Conservation (phyloP, 2,113 vertebrate genomes). For the Syrrhaptes paradoxus region DNA sequence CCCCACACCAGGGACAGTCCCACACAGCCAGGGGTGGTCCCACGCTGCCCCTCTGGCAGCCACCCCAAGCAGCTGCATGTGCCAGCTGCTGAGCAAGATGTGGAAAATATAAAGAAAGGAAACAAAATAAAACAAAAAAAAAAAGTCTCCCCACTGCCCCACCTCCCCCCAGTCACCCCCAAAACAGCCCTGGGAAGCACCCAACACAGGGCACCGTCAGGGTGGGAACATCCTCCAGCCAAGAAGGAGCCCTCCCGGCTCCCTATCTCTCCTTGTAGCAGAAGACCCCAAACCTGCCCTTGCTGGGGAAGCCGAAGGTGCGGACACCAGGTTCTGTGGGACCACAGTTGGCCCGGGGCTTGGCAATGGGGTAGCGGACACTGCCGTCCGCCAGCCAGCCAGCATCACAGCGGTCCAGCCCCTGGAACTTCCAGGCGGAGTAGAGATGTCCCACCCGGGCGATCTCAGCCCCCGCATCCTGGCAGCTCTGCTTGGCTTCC, state of each 20-base stretch:
- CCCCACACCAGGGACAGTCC: background rate
- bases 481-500: conserved; percentile 84
- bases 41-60: background rate
- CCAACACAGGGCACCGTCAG: background rate
- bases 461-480: conserved; percentile 72
- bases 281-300: conserved; percentile 83
- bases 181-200: conserved; percentile 33
- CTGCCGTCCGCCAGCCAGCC: conserved; percentile 94
- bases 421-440: conserved; percentile 85
- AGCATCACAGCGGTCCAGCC: conserved; percentile 85
- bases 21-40: accelerated
- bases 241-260: background rate
- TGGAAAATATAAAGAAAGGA: conserved; percentile 10
- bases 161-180: background rate
- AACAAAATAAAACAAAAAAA: conserved; percentile 36
- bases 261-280: conserved; percentile 80
- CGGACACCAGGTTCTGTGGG: conserved; percentile 82
- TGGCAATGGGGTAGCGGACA: conserved; percentile 85
- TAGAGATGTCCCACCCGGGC: conserved; percentile 91
- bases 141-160: background rate
- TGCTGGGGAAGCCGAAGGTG: conserved; percentile 83
- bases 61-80: background rate
- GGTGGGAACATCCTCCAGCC: background rate
- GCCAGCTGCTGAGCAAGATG: background rate
- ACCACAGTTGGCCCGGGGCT: conserved; percentile 82